Evolutionary conservation across 2,888 invertebrate species (phyloP).

Genomic region (Allophyes oxyacanthae): DNA sequence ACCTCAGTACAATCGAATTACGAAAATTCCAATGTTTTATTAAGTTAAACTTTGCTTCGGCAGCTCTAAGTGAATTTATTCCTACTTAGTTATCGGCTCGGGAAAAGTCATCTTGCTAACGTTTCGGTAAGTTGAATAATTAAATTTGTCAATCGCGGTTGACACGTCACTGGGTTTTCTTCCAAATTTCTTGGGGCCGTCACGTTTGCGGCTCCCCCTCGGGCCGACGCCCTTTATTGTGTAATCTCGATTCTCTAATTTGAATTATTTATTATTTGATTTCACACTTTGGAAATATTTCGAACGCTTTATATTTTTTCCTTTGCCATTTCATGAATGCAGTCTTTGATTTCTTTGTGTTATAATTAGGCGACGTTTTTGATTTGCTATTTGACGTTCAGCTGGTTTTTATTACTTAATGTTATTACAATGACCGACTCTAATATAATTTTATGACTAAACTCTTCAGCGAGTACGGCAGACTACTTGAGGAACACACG

Average conservation of each 20-base stretch:
- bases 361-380: constrained; percentile 31
- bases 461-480: no score
- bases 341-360: constrained; percentile 47
- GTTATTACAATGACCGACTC: no score
- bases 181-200: constrained; percentile 81
- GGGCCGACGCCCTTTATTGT: constrained; percentile 72
- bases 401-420: background rate
- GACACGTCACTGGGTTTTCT: constrained; percentile 86
- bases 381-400: constrained; percentile 31
- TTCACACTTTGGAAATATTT: constrained; percentile 75
- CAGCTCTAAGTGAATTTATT: constrained; percentile 88
- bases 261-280: constrained; percentile 88
- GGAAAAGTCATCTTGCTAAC: constrained; percentile 88
- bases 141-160: constrained; percentile 88
- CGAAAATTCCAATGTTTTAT: constrained; percentile 88
- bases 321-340: constrained; percentile 39
- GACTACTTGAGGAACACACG: no score
- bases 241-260: constrained; percentile 83
- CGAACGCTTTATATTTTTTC: constrained; percentile 51
- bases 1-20: constrained; percentile 85
- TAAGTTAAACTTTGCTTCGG: constrained; percentile 88
- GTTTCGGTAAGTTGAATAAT: constrained; percentile 89
- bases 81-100: constrained; percentile 88
- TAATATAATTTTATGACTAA: no score
- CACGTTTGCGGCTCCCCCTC: constrained; percentile 76